A percentile compares a stretch with the other conserved stretches of the same genome.
phyloP scores from a whole-genome alignment of 2,113 vertebrate genomes.

The Telmatochromis sp. region DNA sequence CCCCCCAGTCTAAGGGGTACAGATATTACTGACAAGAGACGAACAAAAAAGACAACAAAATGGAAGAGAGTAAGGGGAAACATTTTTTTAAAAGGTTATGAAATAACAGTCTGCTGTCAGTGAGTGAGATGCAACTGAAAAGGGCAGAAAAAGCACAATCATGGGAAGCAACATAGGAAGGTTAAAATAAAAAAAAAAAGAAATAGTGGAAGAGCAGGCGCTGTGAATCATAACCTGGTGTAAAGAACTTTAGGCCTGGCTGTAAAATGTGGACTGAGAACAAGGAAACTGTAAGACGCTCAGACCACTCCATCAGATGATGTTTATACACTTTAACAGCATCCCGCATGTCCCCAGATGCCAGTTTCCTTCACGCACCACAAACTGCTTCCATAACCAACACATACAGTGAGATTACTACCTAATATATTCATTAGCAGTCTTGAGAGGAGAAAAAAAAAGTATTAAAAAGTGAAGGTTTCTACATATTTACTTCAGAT shows the following conservation, averaged over 20 bases:
- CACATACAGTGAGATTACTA: neutral
- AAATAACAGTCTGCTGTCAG: neutral
- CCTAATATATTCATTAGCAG: neutral
- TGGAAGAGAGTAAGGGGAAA: neutral
- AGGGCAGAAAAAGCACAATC: neutral
- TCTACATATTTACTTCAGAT: neutral
- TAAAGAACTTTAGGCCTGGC: neutral
- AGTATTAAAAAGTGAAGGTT: neutral
- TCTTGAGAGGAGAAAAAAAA: neutral
- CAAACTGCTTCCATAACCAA: neutral
- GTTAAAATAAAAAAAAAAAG: neutral
- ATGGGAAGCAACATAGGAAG: neutral
- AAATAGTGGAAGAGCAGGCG: neutral
- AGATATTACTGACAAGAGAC: neutral
- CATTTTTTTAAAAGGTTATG: neutral
- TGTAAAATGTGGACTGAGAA: slow-evolving; percentile 5
- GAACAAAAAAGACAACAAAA: neutral
- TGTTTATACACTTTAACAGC: neutral
- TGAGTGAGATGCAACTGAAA: neutral
- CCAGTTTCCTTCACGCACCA: neutral
- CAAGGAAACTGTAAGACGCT: neutral
- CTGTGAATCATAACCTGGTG: slow-evolving; percentile 14
- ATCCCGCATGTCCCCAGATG: neutral
- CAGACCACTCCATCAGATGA: neutral
- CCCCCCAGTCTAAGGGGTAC: neutral